Evolutionary conservation across 2,797 vertebrate species (phyloP), one percentile per base, ranked within the genome.

Genomic region (Chromis chromis): DNA sequence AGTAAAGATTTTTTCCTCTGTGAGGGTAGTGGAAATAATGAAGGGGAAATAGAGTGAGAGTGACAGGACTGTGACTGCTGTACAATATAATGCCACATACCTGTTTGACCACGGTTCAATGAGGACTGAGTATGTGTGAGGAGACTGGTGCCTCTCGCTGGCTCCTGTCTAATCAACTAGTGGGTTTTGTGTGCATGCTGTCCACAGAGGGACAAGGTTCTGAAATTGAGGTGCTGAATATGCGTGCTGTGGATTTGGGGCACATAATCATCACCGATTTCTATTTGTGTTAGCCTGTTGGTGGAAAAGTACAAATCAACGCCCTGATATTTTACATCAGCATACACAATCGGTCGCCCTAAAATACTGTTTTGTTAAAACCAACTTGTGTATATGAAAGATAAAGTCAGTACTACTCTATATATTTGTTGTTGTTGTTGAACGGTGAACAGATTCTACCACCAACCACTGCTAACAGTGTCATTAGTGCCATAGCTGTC

Each of bases 91-190:
- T 11, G 24, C 63, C 78, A 81, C 79, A 86, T 83, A 75, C 78
- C 86, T 71, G 63, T 85, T 78, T 79, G 70, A 40, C 79, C 73
- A 86, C 59, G 74, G 78, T 88, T 89, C 80, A 86, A 53, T 82
- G 78, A 84, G 61, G 70, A 53, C 67, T 71, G 71, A 87, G 63
- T 62, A 84, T 88, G 79, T 84, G 79, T 79, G 70, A 75, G 68
- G 46, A 17, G 63, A 61, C 42, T 0, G 19, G 69, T 42, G 67
- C 57, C 77, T 65, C 53, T 46, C 44, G 60, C 21, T 53, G 17
- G 10, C 52, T 65, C 56, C 71, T 56, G 68, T 46, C 44, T 46
- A n/a, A 46, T 46, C 44, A n/a, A 46, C 44, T 3, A 46, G 5
- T 46, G 44, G 44, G 44, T n/a, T 46, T 46, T 19, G 17, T 19